Conservation (phyloP, 2,113 vertebrate species). For the Pseudonaja textilis region DNA sequence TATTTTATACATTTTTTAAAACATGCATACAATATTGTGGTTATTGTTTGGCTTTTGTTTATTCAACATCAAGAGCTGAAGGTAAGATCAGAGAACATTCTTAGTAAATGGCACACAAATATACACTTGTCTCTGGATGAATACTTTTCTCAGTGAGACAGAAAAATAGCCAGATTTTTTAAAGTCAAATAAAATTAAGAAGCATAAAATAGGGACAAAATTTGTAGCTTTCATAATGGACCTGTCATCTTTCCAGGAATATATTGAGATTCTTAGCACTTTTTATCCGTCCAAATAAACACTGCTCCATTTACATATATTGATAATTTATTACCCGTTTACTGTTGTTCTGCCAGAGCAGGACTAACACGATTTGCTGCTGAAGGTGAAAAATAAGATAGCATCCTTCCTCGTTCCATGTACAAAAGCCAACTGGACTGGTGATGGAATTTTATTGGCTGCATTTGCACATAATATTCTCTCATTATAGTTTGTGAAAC, state of each 20-base stretch:
- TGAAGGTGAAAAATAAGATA: background rate
- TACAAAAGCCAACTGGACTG: background rate
- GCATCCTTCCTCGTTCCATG: background rate
- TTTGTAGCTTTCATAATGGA: background rate
- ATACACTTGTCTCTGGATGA: background rate
- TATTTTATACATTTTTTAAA: background rate
- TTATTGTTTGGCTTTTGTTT: background rate
- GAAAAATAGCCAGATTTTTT: background rate
- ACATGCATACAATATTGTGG: background rate
- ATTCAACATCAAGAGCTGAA: background rate
- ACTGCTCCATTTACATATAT: background rate
- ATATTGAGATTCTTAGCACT: background rate
- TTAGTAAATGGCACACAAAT: background rate
- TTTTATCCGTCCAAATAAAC: background rate
- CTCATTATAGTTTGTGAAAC: background rate
- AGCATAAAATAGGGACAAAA: background rate
- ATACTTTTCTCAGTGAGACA: conserved; percentile 1
- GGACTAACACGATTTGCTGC: background rate
- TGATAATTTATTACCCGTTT: background rate
- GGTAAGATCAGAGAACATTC: background rate
- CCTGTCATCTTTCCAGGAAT: background rate
- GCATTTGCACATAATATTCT: background rate
- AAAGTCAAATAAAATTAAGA: background rate
- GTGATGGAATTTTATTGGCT: background rate
- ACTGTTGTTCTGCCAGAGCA: background rate